Evolutionary conservation across 2,797 vertebrate genomes (phyloP), one percentile per base, ranked within the genome.

Genomic region (Pogonophryne albipinna): DNA sequence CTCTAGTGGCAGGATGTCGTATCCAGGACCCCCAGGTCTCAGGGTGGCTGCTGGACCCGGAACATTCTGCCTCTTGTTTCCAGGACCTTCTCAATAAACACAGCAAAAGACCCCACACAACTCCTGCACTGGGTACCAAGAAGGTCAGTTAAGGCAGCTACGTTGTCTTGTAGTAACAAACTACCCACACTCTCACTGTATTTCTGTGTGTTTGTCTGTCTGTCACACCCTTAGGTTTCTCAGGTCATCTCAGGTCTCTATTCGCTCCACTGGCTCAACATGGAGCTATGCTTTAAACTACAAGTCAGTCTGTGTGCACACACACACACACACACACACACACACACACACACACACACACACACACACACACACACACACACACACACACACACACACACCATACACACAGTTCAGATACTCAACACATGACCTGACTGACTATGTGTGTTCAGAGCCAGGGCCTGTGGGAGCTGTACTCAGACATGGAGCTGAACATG

Each of bases 1-100:
- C 20, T 78, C 23, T 75, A 99, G 97, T 95, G 88, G 92, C 93
- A 13, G 85, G 81, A 50, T 95, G 93, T 85, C 83, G 89, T 0
- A 84, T 97, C 49, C 91, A 97, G 38, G 97, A 98, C 85, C 97
- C 97, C 41, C 95, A 96, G 89, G 95, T 98, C 76, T 96, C 97
- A 17, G 96, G 95, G 0, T 98, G 97, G 98, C 94, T 99, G 9
- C 90, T 98, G 84, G 96, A 98, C 79, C 97, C 97, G 17, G 86
- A 92, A 0, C 95, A 97, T 72, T 92, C 95, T 0, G 90, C 93
- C 41, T 92, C 95, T 55, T 95, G 94, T 61, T 99, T 95, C 92
- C 91, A 94, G 67, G 88, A 94, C 42, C 95, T 99, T 72, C 90
- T 97, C 49, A 80, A 74, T 62, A 97, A 96, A 88, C 92, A 97